Evolutionary conservation across 2,113 vertebrate genomes (phyloP).

Genomic region (Pluvialis apricaria): DNA sequence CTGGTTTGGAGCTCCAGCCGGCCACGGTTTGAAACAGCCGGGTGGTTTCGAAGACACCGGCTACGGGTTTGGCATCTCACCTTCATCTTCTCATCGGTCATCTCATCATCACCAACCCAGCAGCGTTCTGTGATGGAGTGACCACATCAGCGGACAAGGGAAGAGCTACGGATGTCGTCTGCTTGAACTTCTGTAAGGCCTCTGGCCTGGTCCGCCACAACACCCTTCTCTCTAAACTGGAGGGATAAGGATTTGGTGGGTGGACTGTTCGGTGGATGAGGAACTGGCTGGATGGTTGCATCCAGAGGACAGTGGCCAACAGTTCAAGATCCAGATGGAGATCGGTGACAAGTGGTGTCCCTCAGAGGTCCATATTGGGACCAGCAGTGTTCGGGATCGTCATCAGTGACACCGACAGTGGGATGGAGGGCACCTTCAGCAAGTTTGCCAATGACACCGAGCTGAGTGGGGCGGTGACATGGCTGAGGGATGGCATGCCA

Average conservation of each 20-base stretch:
- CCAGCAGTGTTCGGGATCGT: not conserved
- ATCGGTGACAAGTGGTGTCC: not conserved
- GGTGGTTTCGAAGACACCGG: rapidly evolving
- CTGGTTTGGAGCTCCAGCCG: not conserved
- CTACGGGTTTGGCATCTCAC: not conserved
- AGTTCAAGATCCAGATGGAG: not conserved
- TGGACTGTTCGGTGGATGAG: not conserved
- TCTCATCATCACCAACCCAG: not conserved
- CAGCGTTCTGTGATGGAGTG: not conserved
- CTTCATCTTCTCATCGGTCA: not conserved
- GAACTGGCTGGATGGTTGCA: not conserved
- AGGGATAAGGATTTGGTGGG: not conserved
- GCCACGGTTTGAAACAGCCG: not conserved
- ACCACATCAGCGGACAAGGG: not conserved
- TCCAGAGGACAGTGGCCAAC: not conserved
- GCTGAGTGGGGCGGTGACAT: too few species aligned
- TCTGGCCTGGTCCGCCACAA: not conserved
- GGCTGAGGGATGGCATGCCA: too few species aligned
- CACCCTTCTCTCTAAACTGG: not conserved
- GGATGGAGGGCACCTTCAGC: not conserved
- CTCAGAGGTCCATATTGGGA: not conserved
- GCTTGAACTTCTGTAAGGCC: not conserved
- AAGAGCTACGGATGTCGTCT: not conserved
- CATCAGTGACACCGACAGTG: not conserved
- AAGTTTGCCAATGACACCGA: not conserved